These are phyloP conservation scores for Hermaeophaga mercurialis DNA, from an alignment of 2,888 invertebrate species.

Conservation along the genomic window DNA sequence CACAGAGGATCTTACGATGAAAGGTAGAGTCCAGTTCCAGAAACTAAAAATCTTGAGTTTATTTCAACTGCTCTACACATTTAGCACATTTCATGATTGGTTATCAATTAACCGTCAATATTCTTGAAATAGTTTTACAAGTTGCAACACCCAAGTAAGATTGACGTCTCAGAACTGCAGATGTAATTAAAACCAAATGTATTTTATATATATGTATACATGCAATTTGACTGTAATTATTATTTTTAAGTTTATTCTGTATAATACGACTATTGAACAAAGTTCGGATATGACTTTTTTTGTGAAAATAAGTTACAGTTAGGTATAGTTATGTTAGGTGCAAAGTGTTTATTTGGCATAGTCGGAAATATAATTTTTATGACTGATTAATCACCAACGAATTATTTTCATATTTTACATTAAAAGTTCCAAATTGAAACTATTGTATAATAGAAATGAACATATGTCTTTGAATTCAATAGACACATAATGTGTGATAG, in stretches of 20 bases:
- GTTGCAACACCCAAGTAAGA: too few species aligned
- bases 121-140: too few species aligned
- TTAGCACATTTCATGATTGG: too few species aligned
- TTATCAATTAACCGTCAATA: too few species aligned
- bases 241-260: constrained; percentile 27
- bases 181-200: constrained; percentile 8
- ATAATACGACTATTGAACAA: constrained; percentile 28
- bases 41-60: too few species aligned
- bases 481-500: too few species aligned
- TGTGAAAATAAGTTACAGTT: constrained; percentile 9
- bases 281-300: constrained; percentile 27
- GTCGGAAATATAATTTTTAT: too few species aligned
- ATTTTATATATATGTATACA: constrained; percentile 28
- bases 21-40: constrained; percentile 8
- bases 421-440: too few species aligned
- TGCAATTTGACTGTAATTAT: constrained; percentile 33
- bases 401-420: background rate
- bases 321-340: constrained; percentile 16
- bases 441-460: too few species aligned
- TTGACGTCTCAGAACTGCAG: background rate
- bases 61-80: too few species aligned
- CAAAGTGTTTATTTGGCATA: constrained; percentile 35
- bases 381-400: background rate
- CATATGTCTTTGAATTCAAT: too few species aligned
- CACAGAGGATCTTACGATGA: constrained; percentile 43